phyloP scores from a whole-genome alignment of 2,113 vertebrate genomes.

The Pluvialis apricaria region DNA sequence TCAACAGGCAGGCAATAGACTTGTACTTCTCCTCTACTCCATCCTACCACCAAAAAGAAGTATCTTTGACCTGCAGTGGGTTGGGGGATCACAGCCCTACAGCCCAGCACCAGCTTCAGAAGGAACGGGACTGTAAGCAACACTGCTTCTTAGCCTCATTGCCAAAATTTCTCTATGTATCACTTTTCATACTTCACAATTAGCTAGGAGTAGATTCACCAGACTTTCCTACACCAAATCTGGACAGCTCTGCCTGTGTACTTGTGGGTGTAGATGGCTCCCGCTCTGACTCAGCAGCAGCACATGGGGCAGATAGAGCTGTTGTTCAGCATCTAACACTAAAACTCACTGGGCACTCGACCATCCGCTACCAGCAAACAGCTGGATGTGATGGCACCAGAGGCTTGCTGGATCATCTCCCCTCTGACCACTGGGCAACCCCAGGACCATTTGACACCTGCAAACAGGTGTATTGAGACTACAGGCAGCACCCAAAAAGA shows the following conservation, averaged over 20 bases:
- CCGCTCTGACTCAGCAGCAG: background rate
- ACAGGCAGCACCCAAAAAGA: background rate
- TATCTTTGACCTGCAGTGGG: background rate
- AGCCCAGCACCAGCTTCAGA: background rate
- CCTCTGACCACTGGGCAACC: background rate
- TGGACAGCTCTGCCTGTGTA: background rate
- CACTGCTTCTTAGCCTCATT: background rate
- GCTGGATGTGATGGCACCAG: background rate
- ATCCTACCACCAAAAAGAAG: background rate
- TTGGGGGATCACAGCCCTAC: rapidly evolving
- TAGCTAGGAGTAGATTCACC: background rate
- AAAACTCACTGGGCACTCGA: background rate
- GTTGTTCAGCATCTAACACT: background rate
- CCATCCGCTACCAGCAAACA: background rate
- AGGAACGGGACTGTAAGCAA: background rate
- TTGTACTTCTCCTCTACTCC: background rate
- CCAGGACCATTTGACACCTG: background rate
- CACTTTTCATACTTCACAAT: background rate
- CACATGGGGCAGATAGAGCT: background rate
- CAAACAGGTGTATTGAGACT: background rate
- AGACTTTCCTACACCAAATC: background rate
- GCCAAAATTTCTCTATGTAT: background rate
- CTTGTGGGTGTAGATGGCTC: background rate
- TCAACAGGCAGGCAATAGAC: background rate
- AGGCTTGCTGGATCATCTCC: background rate